Percentiles rank a stretch among this genome's conserved stretches.
Evolutionary conservation across 2,113 vertebrate genomes (phyloP).

Genomic region (Embiotoca jacksoni): DNA sequence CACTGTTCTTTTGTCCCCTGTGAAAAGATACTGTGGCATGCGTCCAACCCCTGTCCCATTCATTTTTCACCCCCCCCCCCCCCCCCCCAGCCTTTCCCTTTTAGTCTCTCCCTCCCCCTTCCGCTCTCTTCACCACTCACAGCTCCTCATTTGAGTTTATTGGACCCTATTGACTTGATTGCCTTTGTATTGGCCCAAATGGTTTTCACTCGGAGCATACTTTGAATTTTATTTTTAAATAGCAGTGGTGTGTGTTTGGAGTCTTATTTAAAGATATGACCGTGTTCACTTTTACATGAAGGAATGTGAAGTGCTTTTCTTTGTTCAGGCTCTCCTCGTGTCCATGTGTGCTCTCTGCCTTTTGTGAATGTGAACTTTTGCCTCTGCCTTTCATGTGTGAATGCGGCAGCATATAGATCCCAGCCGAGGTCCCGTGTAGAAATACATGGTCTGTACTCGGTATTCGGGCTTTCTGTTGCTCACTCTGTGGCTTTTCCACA

Average conservation of each 20-base stretch:
- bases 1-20: slow-evolving; percentile 60
- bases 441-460: slow-evolving; percentile 1
- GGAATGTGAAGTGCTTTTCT: slow-evolving; percentile 70
- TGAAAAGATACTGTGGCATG: slow-evolving; percentile 59
- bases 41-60: slow-evolving; percentile 67
- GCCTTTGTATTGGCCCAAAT: not conserved
- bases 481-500: not conserved
- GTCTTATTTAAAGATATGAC: not conserved
- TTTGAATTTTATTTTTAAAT: slow-evolving; percentile 22
- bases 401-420: slow-evolving; percentile 19
- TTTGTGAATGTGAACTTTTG: slow-evolving; percentile 61
- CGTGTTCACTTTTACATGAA: slow-evolving; percentile 34
- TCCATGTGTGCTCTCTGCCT: slow-evolving; percentile 44
- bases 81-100: slow-evolving; percentile 57
- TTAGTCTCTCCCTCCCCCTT: slow-evolving; percentile 62
- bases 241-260: slow-evolving; percentile 1
- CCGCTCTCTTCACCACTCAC: slow-evolving; percentile 46
- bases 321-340: slow-evolving; percentile 61
- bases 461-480: not conserved
- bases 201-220: slow-evolving; percentile 21
- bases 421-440: not conserved
- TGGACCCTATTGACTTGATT: slow-evolving; percentile 37
- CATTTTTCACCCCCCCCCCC: slow-evolving; percentile 70
- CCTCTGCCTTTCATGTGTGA: slow-evolving; percentile 45
- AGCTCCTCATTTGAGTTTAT: slow-evolving; percentile 51